Base-by-base conservation (phyloP, 2,888 invertebrate species). In the Nematopogon swammerdamellus region DNA sequence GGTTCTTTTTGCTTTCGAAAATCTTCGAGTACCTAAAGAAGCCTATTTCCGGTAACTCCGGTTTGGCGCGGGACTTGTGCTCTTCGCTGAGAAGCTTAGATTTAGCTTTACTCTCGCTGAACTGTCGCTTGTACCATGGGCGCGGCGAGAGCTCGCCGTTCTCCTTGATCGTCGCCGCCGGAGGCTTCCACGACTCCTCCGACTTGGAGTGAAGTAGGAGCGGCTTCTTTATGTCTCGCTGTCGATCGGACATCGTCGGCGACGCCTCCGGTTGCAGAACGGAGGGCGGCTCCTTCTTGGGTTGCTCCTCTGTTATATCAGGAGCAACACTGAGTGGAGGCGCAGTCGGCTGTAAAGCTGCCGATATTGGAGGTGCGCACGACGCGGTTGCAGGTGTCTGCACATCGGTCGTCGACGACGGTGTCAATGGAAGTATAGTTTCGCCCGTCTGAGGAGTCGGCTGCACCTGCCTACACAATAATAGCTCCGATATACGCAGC, bases 91-190 rank as follows among this genome's bases (percentile, higher is more conserved):
- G 67, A 53, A 61, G 53, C 53, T 59, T 54, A 46, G 58, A 54
- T 60, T 59, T 60, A 25, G 55, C 52, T 46, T 59, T 60, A 47
- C 55, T 60, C 29, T 61, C 56, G n/a, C 55, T 55, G 14, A 59
- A 60, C 29, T 59, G 72, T 49, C 87, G 70, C 62, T 86, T 87
- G 61, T 86, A 87, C 87, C 87, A 87, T 14, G 86, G 86, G 59
- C 82, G 71, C 1, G 85, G 85, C 52, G 82, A 80, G 8, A 70
- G 61, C 18, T 55, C 54, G 5, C 44, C 11, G 17, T 8, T 46
- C 11, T 46, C 46, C 17, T 36, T 36, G 3, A 14, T 14, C n/a
- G 36, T 36, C 36, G 11, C 25, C n/a, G n/a, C 25, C 8, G 36
- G 36, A 8, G 19, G 36, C 25, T 51, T 18, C 19, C 11, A 19